A percentile compares a stretch with the other conserved stretches of the same genome.
Conservation (phyloP, 2,113 vertebrate species). For the Orcinus orca region DNA sequence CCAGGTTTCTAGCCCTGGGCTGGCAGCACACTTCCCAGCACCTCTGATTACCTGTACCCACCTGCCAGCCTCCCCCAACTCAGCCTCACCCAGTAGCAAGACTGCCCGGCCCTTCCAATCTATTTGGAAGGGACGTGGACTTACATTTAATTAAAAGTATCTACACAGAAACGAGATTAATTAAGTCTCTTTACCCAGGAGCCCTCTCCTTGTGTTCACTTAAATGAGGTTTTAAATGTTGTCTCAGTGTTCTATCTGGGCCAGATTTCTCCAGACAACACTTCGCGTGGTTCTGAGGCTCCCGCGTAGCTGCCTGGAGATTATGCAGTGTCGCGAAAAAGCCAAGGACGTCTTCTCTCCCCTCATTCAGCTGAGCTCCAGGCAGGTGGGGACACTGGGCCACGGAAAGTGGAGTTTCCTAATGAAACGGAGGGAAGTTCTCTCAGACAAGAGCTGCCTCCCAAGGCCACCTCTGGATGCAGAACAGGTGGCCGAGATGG, state of each 20-base stretch:
- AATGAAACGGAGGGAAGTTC: slow-evolving; percentile 33
- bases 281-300: slow-evolving; percentile 63
- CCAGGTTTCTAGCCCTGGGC: not conserved
- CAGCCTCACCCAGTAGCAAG: not conserved
- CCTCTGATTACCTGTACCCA: not conserved
- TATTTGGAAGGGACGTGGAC: slow-evolving; percentile 69
- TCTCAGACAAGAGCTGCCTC: slow-evolving; percentile 50
- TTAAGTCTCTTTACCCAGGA: slow-evolving; percentile 86
- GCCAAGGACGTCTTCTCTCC: not conserved
- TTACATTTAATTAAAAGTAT: slow-evolving; percentile 87
- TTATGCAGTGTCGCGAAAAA: slow-evolving; percentile 43
- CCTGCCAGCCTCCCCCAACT: not conserved
- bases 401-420: not conserved
- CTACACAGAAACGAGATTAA: slow-evolving; percentile 84
- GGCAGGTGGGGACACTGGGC: slow-evolving; percentile 30
- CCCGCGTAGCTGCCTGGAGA: not conserved
- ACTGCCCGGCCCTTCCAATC: slow-evolving; percentile 44
- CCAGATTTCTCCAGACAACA: slow-evolving; percentile 82
- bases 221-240: slow-evolving; percentile 84
- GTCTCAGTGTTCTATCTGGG: slow-evolving; percentile 77
- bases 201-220: slow-evolving; percentile 84
- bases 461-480: not conserved
- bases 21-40: not conserved
- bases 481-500: slow-evolving; percentile 34
- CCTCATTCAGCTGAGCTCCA: not conserved